Percentiles rank a stretch among this genome's conserved stretches.
Conservation (phyloP, 2,113 vertebrate genomes). For the Micromys minutus region DNA sequence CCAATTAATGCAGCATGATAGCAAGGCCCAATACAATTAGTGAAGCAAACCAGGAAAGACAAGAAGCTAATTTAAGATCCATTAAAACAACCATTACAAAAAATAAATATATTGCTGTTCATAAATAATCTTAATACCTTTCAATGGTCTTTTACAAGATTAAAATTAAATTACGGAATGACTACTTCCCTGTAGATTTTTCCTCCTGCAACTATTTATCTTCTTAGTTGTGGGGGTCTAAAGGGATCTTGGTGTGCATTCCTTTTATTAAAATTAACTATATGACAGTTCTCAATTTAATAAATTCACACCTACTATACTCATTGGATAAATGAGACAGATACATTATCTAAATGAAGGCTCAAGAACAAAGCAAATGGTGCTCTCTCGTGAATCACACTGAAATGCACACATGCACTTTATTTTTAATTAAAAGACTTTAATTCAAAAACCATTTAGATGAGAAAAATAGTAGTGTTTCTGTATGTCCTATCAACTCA, state of each 20-base stretch:
- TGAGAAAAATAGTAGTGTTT: background rate
- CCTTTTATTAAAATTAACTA: slow-evolving; percentile 31
- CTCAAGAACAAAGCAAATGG: background rate
- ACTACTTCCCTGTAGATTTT: slow-evolving; percentile 4
- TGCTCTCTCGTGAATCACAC: background rate
- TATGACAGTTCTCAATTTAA: slow-evolving; percentile 11
- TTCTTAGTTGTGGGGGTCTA: slow-evolving; percentile 9
- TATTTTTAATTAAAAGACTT: background rate
- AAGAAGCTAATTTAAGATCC: slow-evolving; percentile 48
- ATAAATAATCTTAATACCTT: slow-evolving; percentile 62
- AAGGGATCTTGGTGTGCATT: background rate
- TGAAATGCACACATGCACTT: background rate
- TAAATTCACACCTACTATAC: background rate
- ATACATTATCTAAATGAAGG: background rate
- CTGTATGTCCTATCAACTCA: background rate
- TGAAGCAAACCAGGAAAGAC: slow-evolving; percentile 39
- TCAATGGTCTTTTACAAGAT: slow-evolving; percentile 37
- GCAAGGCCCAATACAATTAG: slow-evolving; percentile 51
- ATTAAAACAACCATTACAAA: slow-evolving; percentile 56
- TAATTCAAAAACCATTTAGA: slow-evolving; percentile 2
- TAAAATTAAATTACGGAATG: slow-evolving; percentile 66
- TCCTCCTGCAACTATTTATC: slow-evolving; percentile 19
- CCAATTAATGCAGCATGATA: slow-evolving; percentile 24
- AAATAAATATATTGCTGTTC: slow-evolving; percentile 48
- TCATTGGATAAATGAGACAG: background rate